These are phyloP conservation scores for Prietella phreatophila DNA, from an alignment of 2,113 vertebrate species.

Conservation along the genomic window DNA sequence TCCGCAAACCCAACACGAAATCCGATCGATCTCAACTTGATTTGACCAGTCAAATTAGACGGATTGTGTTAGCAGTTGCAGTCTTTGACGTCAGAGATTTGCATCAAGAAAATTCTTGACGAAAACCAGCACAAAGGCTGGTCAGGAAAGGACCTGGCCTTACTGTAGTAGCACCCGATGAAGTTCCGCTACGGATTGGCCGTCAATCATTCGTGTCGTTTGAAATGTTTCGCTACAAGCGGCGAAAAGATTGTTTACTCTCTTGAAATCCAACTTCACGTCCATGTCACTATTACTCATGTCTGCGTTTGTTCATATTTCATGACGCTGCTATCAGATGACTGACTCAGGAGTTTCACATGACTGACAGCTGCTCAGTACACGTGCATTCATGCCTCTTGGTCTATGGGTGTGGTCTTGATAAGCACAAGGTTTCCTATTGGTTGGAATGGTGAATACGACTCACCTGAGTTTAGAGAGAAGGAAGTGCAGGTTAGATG, in stretches of 20 bases:
- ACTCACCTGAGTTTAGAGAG: slow-evolving; percentile 7
- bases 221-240: not conserved
- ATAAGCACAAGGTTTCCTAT: slow-evolving; percentile 1
- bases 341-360: slow-evolving; percentile 11
- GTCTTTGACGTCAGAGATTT: not conserved
- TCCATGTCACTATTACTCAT: not conserved
- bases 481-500: slow-evolving; percentile 5
- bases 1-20: not conserved
- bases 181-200: not conserved
- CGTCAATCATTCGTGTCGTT: not conserved
- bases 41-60: not conserved
- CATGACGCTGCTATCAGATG: slow-evolving; percentile 8
- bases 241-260: not conserved
- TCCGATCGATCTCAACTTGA: not conserved
- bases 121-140: not conserved
- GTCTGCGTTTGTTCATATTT: not conserved
- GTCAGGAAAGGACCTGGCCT: not conserved
- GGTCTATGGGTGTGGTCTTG: not conserved
- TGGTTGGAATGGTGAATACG: not conserved
- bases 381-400: not conserved
- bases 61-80: not conserved
- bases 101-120: not conserved
- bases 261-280: not conserved
- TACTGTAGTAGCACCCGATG: not conserved
- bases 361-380: slow-evolving; percentile 34